Percentiles rank a stretch among this genome's conserved stretches.
Conservation (phyloP, 2,888 invertebrate genomes). For the Tachina grossa region DNA sequence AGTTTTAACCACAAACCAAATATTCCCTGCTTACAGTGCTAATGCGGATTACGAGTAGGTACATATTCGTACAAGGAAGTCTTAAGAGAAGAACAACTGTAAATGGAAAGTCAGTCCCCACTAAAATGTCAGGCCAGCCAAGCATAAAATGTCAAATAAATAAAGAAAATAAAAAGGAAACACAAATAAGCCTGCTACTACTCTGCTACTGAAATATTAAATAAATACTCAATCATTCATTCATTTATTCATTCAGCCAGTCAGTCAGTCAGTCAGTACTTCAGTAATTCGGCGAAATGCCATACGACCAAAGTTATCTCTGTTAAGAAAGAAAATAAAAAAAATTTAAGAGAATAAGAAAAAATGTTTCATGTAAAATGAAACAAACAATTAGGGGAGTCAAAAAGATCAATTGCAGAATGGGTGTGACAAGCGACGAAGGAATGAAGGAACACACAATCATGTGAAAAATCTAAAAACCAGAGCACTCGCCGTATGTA, state of each 20-base stretch:
- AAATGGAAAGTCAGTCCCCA: conserved; percentile 23
- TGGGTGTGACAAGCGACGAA: conserved; percentile 58
- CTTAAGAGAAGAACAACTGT: not conserved
- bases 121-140: conserved; percentile 33
- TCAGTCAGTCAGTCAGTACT: not conserved
- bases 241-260: not conserved
- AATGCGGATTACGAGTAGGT: not conserved
- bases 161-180: conserved; percentile 46
- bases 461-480: not conserved
- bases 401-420: conserved; percentile 61
- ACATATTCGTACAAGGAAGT: not conserved
- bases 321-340: conserved; percentile 8
- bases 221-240: conserved; percentile 43
- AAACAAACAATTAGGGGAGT: conserved; percentile 63
- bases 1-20: not conserved
- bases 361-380: conserved; percentile 10
- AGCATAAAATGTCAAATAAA: conserved; percentile 68
- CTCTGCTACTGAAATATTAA: conserved; percentile 47
- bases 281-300: conserved; percentile 24
- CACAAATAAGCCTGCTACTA: conserved; percentile 29
- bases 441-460: not conserved
- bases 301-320: not conserved
- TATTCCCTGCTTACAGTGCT: not conserved
- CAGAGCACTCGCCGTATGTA: conserved; percentile 29
- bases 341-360: not conserved